Evolutionary conservation across 37 sponge, comb jelly and placozoan species (phyloP).

Genomic region (Theonella swinhoei): DNA sequence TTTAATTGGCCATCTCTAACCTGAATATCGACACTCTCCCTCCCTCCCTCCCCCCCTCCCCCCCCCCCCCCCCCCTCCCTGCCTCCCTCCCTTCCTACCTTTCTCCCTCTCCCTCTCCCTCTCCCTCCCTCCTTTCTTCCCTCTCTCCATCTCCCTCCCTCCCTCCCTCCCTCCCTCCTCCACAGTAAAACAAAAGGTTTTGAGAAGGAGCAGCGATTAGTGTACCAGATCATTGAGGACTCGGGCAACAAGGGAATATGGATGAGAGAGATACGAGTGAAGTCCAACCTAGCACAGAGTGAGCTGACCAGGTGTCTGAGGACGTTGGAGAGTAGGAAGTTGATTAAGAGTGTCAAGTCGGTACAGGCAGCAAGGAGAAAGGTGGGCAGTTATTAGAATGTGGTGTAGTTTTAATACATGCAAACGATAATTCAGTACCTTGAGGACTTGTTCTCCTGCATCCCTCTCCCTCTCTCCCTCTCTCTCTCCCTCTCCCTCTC

Average conservation of each 20-base stretch:
- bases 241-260: slow-evolving; percentile 94
- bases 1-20: too few species aligned
- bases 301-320: slow-evolving; percentile 76
- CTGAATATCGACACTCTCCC: neutral
- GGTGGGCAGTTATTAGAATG: neutral
- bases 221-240: slow-evolving; percentile 92
- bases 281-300: slow-evolving; percentile 67
- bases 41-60: neutral
- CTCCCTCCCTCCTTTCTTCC: neutral
- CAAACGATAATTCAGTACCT: too few species aligned
- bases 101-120: neutral
- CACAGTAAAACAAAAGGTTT: slow-evolving; percentile 85
- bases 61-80: neutral
- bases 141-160: neutral
- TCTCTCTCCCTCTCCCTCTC: neutral
- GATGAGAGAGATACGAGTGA: slow-evolving; percentile 84
- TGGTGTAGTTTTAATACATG: too few species aligned
- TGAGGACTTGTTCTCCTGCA: neutral
- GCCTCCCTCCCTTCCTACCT: neutral
- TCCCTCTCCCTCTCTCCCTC: neutral
- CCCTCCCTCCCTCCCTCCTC: slow-evolving; percentile 1
- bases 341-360: slow-evolving; percentile 85
- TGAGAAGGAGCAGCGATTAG: slow-evolving; percentile 87
- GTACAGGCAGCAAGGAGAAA: slow-evolving; percentile 77
- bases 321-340: slow-evolving; percentile 91